Evolutionary conservation across 2,888 invertebrate species (phyloP), one percentile per base, ranked within the genome.

Genomic region (Boloria euphrosyne): DNA sequence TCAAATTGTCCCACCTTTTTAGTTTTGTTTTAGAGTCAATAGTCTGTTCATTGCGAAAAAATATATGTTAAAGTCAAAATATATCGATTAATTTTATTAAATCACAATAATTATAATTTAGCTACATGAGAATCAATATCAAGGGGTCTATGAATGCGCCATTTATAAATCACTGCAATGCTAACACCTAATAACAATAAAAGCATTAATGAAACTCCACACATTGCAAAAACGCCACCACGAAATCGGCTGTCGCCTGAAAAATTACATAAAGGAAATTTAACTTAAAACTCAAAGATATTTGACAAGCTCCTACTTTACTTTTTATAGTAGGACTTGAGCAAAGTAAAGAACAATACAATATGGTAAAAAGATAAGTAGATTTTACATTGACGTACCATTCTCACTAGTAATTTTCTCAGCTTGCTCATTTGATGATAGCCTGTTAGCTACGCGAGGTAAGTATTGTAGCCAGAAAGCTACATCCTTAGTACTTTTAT

Each of bases 211-310:
- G 94, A 93, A 18, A 93, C 84, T 53, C 92, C 94, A 67, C 93
- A 90, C 82, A 94, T 88, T 1, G 94, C 94, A 74, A 94, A 93
- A 75, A 94, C 93, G 38, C 94, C 94, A 71, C 94, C 94, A 13
- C 93, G 89, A 68, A 94, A 89, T 60, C 94, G 91, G 67, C 73
- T 78, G 69, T 83, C 89, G 77, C 79, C 90, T 91, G 75, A 16
- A 82, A 70, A 44, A 31, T 1, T 38, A 38, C 7, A 38, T 38
- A 38, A 38, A 38, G 3, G 7, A 7, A 38, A 7, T 10, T 38
- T 38, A 10, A 10, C 7, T 10, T 38, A 38, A 38, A 38, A 38
- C 31, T 31, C 7, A 10, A 10, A 10, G 7, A 38, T 7, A 10
- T 10, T 31, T 7, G 31, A 31, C 7, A 31, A 31, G 31, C 31